These are phyloP conservation scores for Limenitis camilla DNA, from an alignment of 2,888 invertebrate genomes.

Conservation along the genomic window DNA sequence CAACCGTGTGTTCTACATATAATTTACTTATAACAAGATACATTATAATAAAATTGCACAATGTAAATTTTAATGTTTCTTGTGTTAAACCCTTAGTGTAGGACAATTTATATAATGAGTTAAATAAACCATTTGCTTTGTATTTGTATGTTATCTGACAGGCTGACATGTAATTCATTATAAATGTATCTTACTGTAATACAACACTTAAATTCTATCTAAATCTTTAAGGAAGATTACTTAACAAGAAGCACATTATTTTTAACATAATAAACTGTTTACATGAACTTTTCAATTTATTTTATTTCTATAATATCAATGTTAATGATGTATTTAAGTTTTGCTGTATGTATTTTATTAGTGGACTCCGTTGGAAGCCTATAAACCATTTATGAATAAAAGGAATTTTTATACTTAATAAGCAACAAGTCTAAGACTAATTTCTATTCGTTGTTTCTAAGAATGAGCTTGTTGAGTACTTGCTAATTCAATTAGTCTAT, in stretches of 20 bases:
- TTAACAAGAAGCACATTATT: neutral
- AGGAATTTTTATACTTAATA: slow-evolving; percentile 1
- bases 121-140: too few species aligned
- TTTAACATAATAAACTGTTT: neutral
- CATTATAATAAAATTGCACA: neutral
- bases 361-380: too few species aligned
- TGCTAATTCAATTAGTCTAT: slow-evolving; percentile 2
- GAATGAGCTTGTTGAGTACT: neutral
- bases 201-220: neutral
- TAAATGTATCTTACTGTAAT: neutral
- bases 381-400: neutral
- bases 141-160: too few species aligned
- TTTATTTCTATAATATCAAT: too few species aligned
- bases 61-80: neutral
- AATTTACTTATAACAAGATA: slow-evolving; percentile 3
- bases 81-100: neutral
- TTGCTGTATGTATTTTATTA: too few species aligned
- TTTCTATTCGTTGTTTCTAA: slow-evolving; percentile 5
- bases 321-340: too few species aligned
- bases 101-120: too few species aligned
- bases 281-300: too few species aligned
- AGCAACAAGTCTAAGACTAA: slow-evolving; percentile 4
- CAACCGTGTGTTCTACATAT: slow-evolving; percentile 11
- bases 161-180: neutral
- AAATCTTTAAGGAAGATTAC: neutral